Evolutionary conservation across 2,888 invertebrate species (phyloP), one percentile per base, ranked within the genome.

Genomic region (Rhingia rostrata): DNA sequence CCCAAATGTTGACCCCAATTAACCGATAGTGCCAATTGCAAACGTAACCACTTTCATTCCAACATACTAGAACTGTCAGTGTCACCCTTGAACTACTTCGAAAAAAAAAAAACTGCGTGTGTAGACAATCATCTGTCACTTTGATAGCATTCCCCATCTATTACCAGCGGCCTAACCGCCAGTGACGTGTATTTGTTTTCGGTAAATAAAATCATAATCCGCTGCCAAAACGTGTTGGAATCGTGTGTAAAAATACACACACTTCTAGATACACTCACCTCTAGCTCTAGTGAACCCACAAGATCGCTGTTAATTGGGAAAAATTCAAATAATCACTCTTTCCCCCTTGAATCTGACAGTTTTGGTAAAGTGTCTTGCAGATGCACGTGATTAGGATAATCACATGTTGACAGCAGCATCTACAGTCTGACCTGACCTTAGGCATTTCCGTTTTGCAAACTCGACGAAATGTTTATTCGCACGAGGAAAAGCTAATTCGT

Each of bases 191-290:
- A 47, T 47, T 47, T 12, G 47, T 12, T 47, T 47, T 10, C 4
- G 47, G 39, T 9, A 39, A 39, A 39, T 10, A 39, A 39, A 10
- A 39, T 49, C 7, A 49, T 7, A 49, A 49, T 22, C 22, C 4
- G 7, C 10, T 14, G 49, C 49, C 49, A 49, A 49, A 49, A 49
- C 49, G 49, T 49, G 49, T 14, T 49, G 49, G 49, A 6, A 49
- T 49, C 49, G 22, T 49, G 49, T 14, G 49, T 6, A 14, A 5
- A 22, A 22, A 22, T 22, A 22, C 22, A 22, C 22, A 22, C 22
- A 22, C 22, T 22, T 22, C 2, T 22, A 22, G 22, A 22, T 22
- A 22, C 22, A 22, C 22, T 22, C 22, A 22, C 22, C 22, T 22
- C 22, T 22, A 22, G 22, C 22, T 22, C 22, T 22, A 22, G 22